phyloP scores from a whole-genome alignment of 1,140 invertebrate species.

The Tribolium castaneum region DNA sequence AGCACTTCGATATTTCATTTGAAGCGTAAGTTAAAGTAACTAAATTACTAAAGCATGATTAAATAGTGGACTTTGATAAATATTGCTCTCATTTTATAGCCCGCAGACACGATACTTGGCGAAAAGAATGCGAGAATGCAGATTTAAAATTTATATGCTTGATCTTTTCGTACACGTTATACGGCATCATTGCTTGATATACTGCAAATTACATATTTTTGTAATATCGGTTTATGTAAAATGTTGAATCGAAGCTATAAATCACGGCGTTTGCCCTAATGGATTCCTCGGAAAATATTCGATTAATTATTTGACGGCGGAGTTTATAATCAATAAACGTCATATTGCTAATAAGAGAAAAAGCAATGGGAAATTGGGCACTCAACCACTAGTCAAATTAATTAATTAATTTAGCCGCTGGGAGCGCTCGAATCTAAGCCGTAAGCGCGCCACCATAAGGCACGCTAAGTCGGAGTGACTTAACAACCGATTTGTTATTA shows the following conservation, averaged over 20 bases:
- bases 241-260: constrained; percentile 20
- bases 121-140: constrained; percentile 37
- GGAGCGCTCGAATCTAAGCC: neutral
- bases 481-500: constrained; percentile 35
- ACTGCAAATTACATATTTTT: constrained; percentile 42
- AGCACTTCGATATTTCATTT: constrained; percentile 42
- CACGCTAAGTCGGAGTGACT: constrained; percentile 19
- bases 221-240: constrained; percentile 35
- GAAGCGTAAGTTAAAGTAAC: constrained; percentile 37
- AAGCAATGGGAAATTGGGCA: constrained; percentile 30
- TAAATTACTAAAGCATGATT: constrained; percentile 49
- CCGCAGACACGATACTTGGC: constrained; percentile 41
- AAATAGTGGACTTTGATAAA: constrained; percentile 49
- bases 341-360: constrained; percentile 28
- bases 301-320: constrained; percentile 21
- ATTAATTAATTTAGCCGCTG: constrained; percentile 38
- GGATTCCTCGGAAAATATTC: neutral
- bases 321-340: constrained; percentile 29
- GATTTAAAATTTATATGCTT: constrained; percentile 37
- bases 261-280: constrained; percentile 17
- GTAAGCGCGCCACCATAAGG: neutral
- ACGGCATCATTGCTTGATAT: constrained; percentile 23
- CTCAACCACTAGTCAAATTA: constrained; percentile 37
- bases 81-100: constrained; percentile 46
- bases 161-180: constrained; percentile 18